Conservation (phyloP, 2,797 vertebrate species). For the Trichosurus vulpecula region DNA sequence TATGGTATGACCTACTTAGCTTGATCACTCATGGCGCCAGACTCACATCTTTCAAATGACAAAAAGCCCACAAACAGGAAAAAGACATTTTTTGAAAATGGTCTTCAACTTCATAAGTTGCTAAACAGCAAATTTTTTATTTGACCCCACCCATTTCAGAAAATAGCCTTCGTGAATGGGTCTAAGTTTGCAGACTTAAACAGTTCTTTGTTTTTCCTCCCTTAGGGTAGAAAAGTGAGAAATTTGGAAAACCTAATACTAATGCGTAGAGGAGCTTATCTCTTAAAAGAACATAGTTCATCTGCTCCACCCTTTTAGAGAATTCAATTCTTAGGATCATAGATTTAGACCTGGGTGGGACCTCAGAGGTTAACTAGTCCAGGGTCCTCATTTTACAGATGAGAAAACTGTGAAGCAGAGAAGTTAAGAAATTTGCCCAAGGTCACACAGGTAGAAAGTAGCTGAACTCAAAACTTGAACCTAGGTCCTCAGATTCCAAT, state of each 20-base stretch:
- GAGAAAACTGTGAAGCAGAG: neutral
- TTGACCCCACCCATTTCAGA: neutral
- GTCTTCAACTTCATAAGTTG: conserved; percentile 69
- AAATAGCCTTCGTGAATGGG: neutral
- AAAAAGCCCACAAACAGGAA: conserved; percentile 74
- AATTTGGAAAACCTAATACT: neutral
- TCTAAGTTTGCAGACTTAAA: neutral
- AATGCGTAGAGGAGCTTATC: neutral
- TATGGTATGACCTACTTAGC: conserved; percentile 68
- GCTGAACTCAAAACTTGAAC: neutral
- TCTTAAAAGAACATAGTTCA: neutral
- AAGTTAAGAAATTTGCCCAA: neutral
- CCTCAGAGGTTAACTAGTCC: neutral
- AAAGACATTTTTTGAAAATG: conserved; percentile 65
- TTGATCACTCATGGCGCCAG: conserved; percentile 50
- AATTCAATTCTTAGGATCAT: neutral
- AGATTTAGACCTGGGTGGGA: neutral
- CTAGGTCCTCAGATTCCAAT: neutral
- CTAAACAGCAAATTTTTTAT: conserved; percentile 56
- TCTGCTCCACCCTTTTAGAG: neutral
- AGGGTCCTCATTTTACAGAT: neutral
- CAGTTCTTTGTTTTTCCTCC: neutral
- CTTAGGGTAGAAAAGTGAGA: neutral
- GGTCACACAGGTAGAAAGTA: neutral
- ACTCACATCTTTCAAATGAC: conserved; percentile 51